Percentiles rank a stretch among this genome's conserved stretches.
phyloP scores from a whole-genome alignment of 2,113 vertebrate genomes.

The Tragelaphus imberbis region DNA sequence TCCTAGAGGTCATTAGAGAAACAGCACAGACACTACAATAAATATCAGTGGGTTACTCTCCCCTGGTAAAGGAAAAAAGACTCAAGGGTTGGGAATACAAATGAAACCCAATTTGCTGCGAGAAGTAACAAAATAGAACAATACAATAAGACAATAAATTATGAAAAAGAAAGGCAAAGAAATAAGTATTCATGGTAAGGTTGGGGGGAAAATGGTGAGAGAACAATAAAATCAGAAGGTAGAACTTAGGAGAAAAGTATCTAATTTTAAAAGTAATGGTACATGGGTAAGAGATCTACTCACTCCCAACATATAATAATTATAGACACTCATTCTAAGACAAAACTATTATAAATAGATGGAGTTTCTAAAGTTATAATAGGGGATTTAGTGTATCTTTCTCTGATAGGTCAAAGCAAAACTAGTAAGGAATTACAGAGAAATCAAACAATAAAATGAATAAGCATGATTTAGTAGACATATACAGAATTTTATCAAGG shows the following conservation, averaged over 20 bases:
- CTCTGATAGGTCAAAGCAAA: neutral
- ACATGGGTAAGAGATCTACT: neutral
- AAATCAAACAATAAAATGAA: conserved; percentile 18
- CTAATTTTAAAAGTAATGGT: neutral
- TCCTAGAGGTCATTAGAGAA: neutral
- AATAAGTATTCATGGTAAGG: neutral
- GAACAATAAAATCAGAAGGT: conserved; percentile 18
- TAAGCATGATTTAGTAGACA: conserved; percentile 2
- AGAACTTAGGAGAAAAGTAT: conserved; percentile 10
- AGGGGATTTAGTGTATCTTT: neutral
- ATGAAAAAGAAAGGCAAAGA: neutral
- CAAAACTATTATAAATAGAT: neutral
- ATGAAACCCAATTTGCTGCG: neutral
- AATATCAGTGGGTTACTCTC: neutral
- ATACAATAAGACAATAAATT: neutral
- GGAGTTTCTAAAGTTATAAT: neutral
- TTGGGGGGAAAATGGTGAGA: neutral
- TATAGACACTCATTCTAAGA: neutral
- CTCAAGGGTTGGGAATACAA: neutral
- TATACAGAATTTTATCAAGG: neutral
- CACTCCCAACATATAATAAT: neutral
- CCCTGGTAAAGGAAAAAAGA: neutral
- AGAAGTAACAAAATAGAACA: neutral
- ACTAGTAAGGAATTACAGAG: neutral
- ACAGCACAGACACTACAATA: neutral